A percentile compares a stretch with the other conserved stretches of the same genome.
Conservation (phyloP, 2,797 vertebrate genomes). For the Jordanella pulchra region DNA sequence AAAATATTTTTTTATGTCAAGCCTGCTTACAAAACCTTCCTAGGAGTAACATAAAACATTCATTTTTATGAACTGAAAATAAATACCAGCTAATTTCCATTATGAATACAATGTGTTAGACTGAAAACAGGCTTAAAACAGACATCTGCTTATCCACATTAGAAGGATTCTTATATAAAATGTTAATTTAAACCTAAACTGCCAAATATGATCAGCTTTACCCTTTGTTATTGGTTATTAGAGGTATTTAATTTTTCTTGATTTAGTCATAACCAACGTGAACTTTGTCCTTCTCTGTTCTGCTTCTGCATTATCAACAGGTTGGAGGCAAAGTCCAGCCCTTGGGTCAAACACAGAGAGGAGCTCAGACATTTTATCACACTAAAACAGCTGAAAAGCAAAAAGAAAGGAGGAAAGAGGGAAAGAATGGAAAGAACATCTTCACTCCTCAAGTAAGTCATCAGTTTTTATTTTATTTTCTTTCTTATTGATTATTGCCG, state of each 20-base stretch:
- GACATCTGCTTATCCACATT: neutral
- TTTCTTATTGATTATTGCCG: neutral
- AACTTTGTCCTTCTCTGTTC: slow-evolving; percentile 65
- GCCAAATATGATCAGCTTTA: neutral
- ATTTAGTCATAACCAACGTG: slow-evolving; percentile 19
- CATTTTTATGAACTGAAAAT: too few relatives aligned
- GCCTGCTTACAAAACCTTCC: too few relatives aligned
- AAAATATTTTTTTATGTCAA: too few relatives aligned
- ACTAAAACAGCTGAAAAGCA: slow-evolving; percentile 4
- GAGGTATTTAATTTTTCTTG: neutral
- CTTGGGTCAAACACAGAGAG: slow-evolving; percentile 31
- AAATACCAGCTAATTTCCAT: neutral
- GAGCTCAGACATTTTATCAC: slow-evolving; percentile 6
- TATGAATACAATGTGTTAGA: too few relatives aligned
- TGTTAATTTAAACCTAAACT: neutral
- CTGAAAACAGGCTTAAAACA: neutral
- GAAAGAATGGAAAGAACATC: slow-evolving; percentile 77
- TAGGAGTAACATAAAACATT: too few relatives aligned
- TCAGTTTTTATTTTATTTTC: neutral
- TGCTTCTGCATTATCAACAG: slow-evolving; percentile 58
- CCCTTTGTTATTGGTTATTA: neutral
- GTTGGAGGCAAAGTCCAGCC: slow-evolving; percentile 69
- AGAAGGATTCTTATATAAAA: neutral
- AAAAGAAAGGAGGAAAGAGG: slow-evolving; percentile 8
- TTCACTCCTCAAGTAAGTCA: slow-evolving; percentile 79